Conservation (phyloP, 2,797 vertebrate genomes). For the Staurois parvus region DNA sequence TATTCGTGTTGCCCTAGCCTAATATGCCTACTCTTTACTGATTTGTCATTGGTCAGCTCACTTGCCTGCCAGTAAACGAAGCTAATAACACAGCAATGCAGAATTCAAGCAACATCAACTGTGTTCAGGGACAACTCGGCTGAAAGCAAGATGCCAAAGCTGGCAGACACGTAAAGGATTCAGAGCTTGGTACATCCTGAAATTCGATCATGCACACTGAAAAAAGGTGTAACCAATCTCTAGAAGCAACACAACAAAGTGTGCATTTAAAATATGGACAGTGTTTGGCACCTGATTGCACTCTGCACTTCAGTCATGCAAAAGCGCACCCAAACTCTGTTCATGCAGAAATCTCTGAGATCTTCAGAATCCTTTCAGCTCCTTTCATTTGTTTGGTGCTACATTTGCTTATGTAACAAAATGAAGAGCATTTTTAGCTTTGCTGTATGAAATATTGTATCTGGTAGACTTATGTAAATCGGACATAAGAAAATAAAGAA, state of each 20-base stretch:
- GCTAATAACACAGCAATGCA: no score
- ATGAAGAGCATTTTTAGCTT: conserved; percentile 9
- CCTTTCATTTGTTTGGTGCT: conserved; percentile 11
- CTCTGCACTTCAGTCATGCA: no score
- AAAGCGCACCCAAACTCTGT: not conserved
- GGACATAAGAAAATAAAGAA: not conserved
- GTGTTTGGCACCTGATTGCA: no score
- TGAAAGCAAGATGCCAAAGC: not conserved
- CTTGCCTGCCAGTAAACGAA: no score
- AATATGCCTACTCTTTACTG: no score
- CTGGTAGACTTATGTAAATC: not conserved
- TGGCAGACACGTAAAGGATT: not conserved
- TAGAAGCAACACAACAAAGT: not conserved
- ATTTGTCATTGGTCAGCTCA: no score
- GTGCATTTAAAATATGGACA: not conserved
- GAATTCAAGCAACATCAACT: no score
- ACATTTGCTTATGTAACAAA: not conserved
- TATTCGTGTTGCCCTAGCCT: no score
- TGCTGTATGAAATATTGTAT: conserved; percentile 8
- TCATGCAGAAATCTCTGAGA: not conserved
- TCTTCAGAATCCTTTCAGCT: not conserved
- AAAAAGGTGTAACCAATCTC: not conserved
- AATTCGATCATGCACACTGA: not conserved
- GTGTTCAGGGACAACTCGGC: not conserved
- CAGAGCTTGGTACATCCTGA: not conserved